Evolutionary conservation across 2,113 vertebrate species (phyloP).

Genomic region (Cololabis saira): DNA sequence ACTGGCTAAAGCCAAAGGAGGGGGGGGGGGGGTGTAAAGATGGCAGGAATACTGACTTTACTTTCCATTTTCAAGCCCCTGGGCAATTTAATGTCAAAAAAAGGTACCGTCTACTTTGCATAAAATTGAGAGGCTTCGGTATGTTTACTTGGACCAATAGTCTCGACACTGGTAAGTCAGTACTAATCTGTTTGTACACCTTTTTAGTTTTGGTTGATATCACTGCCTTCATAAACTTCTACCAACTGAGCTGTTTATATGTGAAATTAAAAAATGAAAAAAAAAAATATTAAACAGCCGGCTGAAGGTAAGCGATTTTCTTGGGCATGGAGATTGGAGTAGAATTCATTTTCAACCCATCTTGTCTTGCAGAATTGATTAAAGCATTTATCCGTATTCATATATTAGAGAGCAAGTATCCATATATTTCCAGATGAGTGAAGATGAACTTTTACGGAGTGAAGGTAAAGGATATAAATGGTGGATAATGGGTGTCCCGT

Average conservation of each 20-base stretch:
- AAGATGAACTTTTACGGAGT: not conserved
- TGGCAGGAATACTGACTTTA: constrained; percentile 30
- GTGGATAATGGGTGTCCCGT: not conserved
- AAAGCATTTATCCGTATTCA: constrained; percentile 27
- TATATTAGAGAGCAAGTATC: not conserved
- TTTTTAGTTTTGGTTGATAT: constrained; percentile 54
- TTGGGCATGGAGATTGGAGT: constrained; percentile 39
- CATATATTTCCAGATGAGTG: not conserved
- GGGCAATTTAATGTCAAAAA: constrained; percentile 47
- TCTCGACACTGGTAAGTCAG: constrained; percentile 55
- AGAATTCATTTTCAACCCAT: constrained; percentile 40
- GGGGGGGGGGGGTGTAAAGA: constrained; percentile 9
- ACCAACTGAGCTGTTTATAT: constrained; percentile 74
- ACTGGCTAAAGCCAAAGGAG: constrained; percentile 19
- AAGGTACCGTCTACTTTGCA: constrained; percentile 55
- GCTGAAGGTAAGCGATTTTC: constrained; percentile 54
- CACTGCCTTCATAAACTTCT: constrained; percentile 39
- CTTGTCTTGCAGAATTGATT: constrained; percentile 42
- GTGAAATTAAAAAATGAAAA: constrained; percentile 72
- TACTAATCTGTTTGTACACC: constrained; percentile 71
- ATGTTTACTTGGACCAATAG: constrained; percentile 55
- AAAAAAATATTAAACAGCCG: constrained; percentile 63
- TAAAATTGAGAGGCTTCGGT: constrained; percentile 66
- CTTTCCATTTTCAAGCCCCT: constrained; percentile 51
- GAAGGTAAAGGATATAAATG: not conserved